Evolutionary conservation across 2,113 vertebrate genomes (phyloP).

Genomic region (Passer montanus): DNA sequence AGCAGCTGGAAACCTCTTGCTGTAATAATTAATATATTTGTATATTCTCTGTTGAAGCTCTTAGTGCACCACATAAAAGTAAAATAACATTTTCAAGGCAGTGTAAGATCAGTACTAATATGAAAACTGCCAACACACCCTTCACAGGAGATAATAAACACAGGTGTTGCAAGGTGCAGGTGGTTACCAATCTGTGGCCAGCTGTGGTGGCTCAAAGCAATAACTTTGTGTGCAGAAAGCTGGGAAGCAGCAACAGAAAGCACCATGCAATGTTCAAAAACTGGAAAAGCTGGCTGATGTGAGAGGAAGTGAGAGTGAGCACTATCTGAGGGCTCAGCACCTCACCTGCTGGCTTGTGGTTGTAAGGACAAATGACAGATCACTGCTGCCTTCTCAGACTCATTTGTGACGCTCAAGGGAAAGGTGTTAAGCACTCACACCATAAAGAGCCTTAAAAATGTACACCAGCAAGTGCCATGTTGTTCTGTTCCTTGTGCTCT

Average conservation of each 20-base stretch:
- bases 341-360: not conserved
- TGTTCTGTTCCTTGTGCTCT: not conserved
- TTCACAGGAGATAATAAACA: not conserved
- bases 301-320: not conserved
- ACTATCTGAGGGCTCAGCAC: not conserved
- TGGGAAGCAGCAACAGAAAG: not conserved
- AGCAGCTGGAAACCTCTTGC: not conserved
- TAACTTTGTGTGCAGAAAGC: not conserved
- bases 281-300: not conserved
- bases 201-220: not conserved
- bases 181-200: not conserved
- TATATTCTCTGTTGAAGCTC: not conserved
- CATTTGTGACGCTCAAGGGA: not conserved
- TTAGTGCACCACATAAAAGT: not conserved
- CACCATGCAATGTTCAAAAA: rapidly evolving
- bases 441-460: not conserved
- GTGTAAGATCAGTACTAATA: not conserved
- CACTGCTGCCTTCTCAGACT: not conserved
- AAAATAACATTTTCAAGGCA: not conserved
- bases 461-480: not conserved
- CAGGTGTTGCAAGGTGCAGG: not conserved
- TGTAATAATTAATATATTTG: not conserved
- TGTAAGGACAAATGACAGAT: not conserved
- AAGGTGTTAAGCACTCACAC: not conserved
- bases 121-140: not conserved